Percentiles rank a stretch among this genome's conserved stretches.
These are phyloP conservation scores for Bradynema listronoti DNA, from an alignment of 1,140 invertebrate genomes.

Conservation along the genomic window DNA sequence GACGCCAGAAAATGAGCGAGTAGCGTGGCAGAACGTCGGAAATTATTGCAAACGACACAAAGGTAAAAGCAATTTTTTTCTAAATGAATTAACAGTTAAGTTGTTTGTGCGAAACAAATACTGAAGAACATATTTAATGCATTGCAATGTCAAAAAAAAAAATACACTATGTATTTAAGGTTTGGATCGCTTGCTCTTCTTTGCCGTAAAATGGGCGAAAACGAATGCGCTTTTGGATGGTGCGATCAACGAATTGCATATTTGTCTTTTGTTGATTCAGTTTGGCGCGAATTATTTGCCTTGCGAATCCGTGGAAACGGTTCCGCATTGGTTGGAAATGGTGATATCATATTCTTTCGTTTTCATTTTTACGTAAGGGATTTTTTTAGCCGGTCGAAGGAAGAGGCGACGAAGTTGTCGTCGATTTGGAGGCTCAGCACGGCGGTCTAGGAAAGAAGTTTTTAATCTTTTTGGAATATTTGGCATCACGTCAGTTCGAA, in stretches of 20 bases:
- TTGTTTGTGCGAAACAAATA: neutral
- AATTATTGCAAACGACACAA: conserved; percentile 22
- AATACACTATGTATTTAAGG: no score
- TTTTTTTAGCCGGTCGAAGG: neutral
- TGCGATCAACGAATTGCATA: conserved; percentile 23
- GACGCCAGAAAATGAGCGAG: conserved; percentile 4
- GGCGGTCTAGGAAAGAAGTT: conserved; percentile 39
- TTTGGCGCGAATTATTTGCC: conserved; percentile 34
- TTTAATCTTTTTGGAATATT: conserved; percentile 29
- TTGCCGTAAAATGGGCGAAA: conserved; percentile 28
- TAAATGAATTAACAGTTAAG: neutral
- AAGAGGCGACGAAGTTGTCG: neutral
- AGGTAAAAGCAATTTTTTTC: conserved; percentile 2
- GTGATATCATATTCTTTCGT: neutral
- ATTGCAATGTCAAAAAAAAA: no score
- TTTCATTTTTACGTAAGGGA: neutral
- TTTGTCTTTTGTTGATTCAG: conserved; percentile 28
- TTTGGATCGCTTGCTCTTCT: conserved; percentile 31
- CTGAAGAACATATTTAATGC: neutral
- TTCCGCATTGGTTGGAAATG: conserved; percentile 25
- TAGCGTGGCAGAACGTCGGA: neutral
- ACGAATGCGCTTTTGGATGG: conserved; percentile 22
- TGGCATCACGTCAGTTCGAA: conserved; percentile 32
- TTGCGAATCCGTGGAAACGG: conserved; percentile 21
- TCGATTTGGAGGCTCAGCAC: conserved; percentile 33